Conservation (phyloP, 2,797 vertebrate genomes). For the Leptatherina wallacei region DNA sequence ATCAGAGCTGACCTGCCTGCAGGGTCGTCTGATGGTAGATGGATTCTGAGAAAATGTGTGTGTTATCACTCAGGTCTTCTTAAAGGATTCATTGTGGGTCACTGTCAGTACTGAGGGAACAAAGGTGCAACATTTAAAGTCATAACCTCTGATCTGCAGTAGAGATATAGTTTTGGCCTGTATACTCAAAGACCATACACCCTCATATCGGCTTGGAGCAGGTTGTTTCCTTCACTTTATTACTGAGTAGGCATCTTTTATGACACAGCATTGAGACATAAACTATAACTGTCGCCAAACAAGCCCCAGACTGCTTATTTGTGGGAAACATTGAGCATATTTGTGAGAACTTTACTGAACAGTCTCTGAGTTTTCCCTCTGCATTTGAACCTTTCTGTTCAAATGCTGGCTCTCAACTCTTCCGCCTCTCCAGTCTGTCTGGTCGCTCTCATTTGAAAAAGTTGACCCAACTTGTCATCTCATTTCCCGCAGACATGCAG, state of each 20-base stretch:
- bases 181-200: no score
- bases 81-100: background rate
- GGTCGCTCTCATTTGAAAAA: conserved; percentile 24
- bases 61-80: background rate
- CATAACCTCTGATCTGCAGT: background rate
- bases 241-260: background rate
- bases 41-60: conserved; percentile 1
- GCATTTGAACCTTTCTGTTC: conserved; percentile 1
- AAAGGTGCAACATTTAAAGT: background rate
- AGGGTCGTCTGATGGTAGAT: background rate
- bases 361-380: background rate
- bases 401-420: background rate
- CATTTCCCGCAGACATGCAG: conserved; percentile 19
- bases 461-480: conserved; percentile 60
- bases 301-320: background rate
- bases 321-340: background rate
- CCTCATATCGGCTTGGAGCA: no score
- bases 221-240: background rate
- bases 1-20: background rate
- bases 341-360: background rate
- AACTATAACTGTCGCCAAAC: background rate
- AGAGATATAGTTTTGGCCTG: no score
- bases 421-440: background rate
- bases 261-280: background rate
- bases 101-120: background rate